Percentiles rank a stretch among this genome's conserved stretches.
Conservation (phyloP, 2,113 vertebrate species). For the Stictonetta naevosa region DNA sequence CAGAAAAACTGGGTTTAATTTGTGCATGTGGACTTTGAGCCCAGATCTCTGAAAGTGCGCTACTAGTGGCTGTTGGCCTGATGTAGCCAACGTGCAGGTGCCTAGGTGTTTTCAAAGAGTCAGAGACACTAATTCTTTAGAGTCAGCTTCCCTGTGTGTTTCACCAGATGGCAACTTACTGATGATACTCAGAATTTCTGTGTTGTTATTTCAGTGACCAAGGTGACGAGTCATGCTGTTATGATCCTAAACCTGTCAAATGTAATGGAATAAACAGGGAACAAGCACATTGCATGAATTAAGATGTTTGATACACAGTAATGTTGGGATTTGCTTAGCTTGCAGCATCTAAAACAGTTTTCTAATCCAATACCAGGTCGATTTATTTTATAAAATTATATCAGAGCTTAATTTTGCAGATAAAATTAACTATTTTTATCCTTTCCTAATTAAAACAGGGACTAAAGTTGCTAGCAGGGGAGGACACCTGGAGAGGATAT, state of each 20-base stretch:
- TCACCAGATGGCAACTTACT: not conserved
- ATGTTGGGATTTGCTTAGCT: not conserved
- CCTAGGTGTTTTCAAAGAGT: not conserved
- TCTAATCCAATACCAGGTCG: not conserved
- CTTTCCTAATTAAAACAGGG: slow-evolving; percentile 75
- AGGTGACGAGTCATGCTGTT: not conserved
- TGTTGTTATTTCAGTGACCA: not conserved
- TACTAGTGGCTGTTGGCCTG: not conserved
- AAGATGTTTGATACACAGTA: not conserved
- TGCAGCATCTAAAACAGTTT: not conserved
- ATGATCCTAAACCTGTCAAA: not conserved
- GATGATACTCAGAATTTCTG: not conserved
- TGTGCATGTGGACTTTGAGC: not conserved
- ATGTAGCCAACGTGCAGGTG: not conserved
- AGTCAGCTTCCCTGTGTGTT: not conserved
- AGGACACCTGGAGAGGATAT: slow-evolving; percentile 91
- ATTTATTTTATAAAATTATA: not conserved
- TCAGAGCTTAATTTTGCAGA: not conserved
- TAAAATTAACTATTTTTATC: slow-evolving; percentile 17
- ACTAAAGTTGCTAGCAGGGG: slow-evolving; percentile 90
- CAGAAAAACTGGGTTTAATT: not conserved
- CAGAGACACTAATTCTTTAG: no score
- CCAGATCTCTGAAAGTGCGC: not conserved
- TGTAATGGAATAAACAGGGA: not conserved
- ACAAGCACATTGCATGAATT: not conserved